Base-by-base conservation (phyloP, 2,888 invertebrate species). In the Drosophila nr. perissopoda region DNA sequence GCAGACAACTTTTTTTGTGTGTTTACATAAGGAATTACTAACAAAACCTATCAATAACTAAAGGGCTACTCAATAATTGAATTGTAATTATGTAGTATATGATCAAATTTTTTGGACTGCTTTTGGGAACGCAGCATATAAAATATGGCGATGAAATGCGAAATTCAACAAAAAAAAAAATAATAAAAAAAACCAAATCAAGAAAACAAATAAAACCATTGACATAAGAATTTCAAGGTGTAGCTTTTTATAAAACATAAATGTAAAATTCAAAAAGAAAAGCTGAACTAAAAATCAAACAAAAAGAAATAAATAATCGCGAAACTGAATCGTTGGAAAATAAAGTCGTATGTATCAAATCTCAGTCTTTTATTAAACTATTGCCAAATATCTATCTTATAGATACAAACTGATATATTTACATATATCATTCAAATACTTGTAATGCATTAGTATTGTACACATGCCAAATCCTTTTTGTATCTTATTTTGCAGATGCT, bases 281-380 rank as follows among this genome's bases (percentile, higher is more conserved):
- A 42, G 38, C 65, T 63, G 63, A 31, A 40, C 16, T 57, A 18
- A 54, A 42, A 18, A 36, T 16, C 16, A 78, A 65, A 54, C 52
- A 53, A 71, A 36, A 65, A 42, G 42, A 40, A 60, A 31, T 5
- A 58, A 58, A 58, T 25, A 61, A 40, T 59, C 61, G 52, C 74
- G 75, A 75, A 65, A 52, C 49, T 65, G 61, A 75, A 63, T 65
- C 75, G 78, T 71, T 72, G 75, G 31, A 68, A 75, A 85, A 83
- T 83, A 83, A 83, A 80, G 69, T 82, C 85, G 68, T 80, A 85
- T 85, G 80, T 82, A 85, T 78, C 71, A 71, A 71, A 59, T 33
- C 18, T 58, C n/a, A 25, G 31, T 4, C 11, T 21, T 27, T 36
- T 42, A 58, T 18, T 45, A 25, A 25, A 8, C 31, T 33, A 8